Conservation (phyloP, 2,797 vertebrate species). For the Triplophysa yarkandensis region DNA sequence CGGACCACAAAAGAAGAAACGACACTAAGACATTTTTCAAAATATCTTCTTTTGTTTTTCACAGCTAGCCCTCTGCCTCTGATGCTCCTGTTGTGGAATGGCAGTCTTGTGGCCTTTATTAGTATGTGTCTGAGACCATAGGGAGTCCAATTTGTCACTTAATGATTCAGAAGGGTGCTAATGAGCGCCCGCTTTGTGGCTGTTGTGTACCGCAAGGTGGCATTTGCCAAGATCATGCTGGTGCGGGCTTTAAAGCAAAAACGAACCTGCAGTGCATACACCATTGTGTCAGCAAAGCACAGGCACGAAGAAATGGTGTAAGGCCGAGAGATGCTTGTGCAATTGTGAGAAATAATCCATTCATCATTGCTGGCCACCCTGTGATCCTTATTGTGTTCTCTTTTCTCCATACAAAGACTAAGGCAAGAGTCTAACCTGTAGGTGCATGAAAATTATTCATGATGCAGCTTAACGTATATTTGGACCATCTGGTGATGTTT, state of each 20-base stretch:
- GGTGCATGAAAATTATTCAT: background rate
- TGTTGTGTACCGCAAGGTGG: background rate
- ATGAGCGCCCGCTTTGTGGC: background rate
- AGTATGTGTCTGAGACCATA: background rate
- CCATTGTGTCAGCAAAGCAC: background rate
- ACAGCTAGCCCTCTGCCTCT: background rate
- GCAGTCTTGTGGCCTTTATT: background rate
- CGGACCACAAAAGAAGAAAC: no score
- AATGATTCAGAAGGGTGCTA: background rate
- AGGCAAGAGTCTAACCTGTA: background rate
- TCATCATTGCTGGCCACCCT: background rate
- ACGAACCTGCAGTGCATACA: background rate
- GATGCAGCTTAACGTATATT: background rate
- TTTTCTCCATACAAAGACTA: background rate
- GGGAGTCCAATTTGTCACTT: background rate
- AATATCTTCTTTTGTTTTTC: no score
- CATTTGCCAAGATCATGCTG: background rate
- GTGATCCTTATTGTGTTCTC: background rate
- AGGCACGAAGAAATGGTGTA: background rate
- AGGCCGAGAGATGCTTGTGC: background rate
- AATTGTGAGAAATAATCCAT: background rate
- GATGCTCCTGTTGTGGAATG: background rate
- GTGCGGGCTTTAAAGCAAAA: background rate
- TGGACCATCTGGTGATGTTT: conserved; percentile 23
- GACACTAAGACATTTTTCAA: no score